phyloP scores from a whole-genome alignment of 1,140 invertebrate genomes.

The Myzus persicae region DNA sequence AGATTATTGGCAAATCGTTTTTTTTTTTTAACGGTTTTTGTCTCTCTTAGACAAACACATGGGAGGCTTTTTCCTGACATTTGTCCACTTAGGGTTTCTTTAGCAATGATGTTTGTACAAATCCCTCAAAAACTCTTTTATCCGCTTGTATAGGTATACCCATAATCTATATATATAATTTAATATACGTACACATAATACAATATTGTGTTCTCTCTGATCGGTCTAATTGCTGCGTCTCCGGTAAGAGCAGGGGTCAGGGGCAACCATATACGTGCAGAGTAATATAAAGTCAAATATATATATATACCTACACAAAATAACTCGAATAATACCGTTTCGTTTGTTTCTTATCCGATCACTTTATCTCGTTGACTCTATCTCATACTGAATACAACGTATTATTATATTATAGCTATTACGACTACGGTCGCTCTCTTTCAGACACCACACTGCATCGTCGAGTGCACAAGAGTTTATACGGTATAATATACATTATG shows the following conservation, averaged over 20 bases:
- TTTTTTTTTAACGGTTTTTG: too few relatives aligned
- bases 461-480: neutral
- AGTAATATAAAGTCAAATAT: neutral
- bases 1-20: too few relatives aligned
- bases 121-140: neutral
- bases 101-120: neutral
- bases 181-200: neutral
- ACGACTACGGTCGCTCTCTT: neutral
- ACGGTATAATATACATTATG: neutral
- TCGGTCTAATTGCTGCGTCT: neutral
- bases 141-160: too few relatives aligned
- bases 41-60: too few relatives aligned
- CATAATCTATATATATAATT: too few relatives aligned
- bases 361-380: neutral
- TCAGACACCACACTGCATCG: neutral
- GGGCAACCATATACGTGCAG: neutral
- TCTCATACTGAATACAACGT: neutral
- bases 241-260: neutral
- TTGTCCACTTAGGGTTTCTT: neutral
- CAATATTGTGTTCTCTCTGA: neutral
- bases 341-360: neutral
- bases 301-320: neutral
- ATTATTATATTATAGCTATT: slow-evolving; percentile 13
- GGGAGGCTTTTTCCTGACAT: too few relatives aligned
- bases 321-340: neutral